Conservation (phyloP, 2,888 invertebrate genomes). For the Erebia ligea region DNA sequence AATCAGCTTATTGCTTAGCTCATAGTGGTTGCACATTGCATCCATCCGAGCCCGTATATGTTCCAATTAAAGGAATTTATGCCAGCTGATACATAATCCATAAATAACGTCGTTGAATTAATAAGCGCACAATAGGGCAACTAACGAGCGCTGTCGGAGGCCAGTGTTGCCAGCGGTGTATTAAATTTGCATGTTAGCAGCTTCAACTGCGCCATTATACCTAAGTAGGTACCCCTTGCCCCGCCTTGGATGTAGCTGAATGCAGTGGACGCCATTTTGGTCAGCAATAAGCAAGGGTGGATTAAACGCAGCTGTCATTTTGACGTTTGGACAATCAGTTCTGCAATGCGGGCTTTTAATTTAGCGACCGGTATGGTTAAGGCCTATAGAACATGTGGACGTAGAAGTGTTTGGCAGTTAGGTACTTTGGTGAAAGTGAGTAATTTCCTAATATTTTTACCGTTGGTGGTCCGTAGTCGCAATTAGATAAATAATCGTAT, state of each 20-base stretch:
- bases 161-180: constrained; percentile 67
- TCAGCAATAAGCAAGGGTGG: constrained; percentile 35
- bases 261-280: constrained; percentile 62
- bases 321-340: constrained; percentile 19
- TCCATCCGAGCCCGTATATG: constrained; percentile 67
- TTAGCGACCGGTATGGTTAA: too few relatives aligned
- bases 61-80: constrained; percentile 78
- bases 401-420: background rate
- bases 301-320: constrained; percentile 31
- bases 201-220: constrained; percentile 56
- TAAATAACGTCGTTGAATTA: constrained; percentile 79
- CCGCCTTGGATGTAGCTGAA: constrained; percentile 49
- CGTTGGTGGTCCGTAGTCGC: too few relatives aligned
- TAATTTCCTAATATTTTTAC: too few relatives aligned
- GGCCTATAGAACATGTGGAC: too few relatives aligned
- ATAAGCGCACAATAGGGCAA: constrained; percentile 71
- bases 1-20: constrained; percentile 43
- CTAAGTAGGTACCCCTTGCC: constrained; percentile 59
- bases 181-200: constrained; percentile 79
- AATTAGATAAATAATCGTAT: too few relatives aligned
- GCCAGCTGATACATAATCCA: constrained; percentile 59
- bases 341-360: background rate
- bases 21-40: constrained; percentile 43
- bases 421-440: too few relatives aligned
- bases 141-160: constrained; percentile 69